phyloP scores from a whole-genome alignment of 2,113 vertebrate genomes.

The Apistogramma diplotaenia region DNA sequence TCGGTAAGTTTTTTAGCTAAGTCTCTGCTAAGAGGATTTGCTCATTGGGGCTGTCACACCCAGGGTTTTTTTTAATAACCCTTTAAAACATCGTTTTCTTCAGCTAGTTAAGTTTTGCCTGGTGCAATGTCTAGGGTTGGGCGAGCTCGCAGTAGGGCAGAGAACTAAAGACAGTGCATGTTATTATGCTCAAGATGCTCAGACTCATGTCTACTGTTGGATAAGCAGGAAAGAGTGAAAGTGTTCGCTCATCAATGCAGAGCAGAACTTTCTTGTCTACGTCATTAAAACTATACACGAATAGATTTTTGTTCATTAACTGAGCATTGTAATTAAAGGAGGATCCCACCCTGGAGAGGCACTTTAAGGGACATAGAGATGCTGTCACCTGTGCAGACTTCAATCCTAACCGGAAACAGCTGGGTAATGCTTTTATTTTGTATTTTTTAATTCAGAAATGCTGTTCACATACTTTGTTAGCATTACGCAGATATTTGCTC shows the following conservation, averaged over 20 bases:
- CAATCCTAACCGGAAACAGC: constrained; percentile 74
- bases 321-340: constrained; percentile 58
- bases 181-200: no score
- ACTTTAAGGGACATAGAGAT: constrained; percentile 78
- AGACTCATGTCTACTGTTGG: no score
- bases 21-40: constrained; percentile 56
- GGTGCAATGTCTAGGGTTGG: not conserved
- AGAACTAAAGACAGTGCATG: not conserved
- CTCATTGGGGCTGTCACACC: not conserved
- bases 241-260: not conserved
- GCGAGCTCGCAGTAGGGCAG: not conserved
- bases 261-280: not conserved
- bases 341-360: constrained; percentile 73
- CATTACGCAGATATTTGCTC: not conserved
- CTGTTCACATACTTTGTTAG: not conserved
- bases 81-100: not conserved
- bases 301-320: not conserved
- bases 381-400: constrained; percentile 77
- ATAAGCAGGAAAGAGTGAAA: no score
- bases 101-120: not conserved
- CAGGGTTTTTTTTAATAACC: not conserved
- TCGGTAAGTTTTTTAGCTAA: constrained; percentile 23
- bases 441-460: not conserved
- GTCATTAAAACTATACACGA: no score
- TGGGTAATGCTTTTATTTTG: constrained; percentile 73